Base-by-base conservation (phyloP, 2,797 vertebrate genomes). In the Sebastes dallii region DNA sequence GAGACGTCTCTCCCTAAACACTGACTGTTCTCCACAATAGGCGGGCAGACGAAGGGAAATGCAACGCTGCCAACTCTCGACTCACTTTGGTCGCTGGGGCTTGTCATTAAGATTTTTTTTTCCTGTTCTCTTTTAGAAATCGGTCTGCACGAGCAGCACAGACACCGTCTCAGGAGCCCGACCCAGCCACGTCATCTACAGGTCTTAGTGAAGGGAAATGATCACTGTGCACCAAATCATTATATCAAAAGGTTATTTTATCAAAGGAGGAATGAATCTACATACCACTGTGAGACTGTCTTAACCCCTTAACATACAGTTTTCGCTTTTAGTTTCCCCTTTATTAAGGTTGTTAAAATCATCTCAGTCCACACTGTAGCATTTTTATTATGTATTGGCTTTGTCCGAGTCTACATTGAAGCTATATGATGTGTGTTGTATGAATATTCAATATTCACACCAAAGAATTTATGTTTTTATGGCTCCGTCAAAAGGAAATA, bases 171-270 rank as follows among this genome's bases (percentile, higher is more conserved):
- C 72, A 7, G 69, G 36, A 84, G 78, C 50, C 84, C 39, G 39
- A 83, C 74, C 25, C 76, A 92, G 95, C 96, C 95, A 95, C 95
- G 93, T 96, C 94, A 95, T 87, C 93, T 72, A 6, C 59, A 36
- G 72, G 75, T 64, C 75, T 81, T 39, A 36, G 72, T 74, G 81
- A 39, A 64, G 88, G 82, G 82, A 79, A 88, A 86, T 34, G n/a
- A 86, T 84, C 75, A 60, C 32, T 62, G 70, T 73, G 81, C 66
- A 85, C 80, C 75, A 65, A 46, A 77, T 81, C 60, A 62, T 67
- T 67, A 29, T 20, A 9, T 16, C 56, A 72, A 72, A 72, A 52
- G 14, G 11, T 14, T 18, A 70, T 66, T 34, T 62, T 52, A 72
- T 77, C 72, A 67, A 80, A 85, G 65, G 9, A 67, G 58, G 20